Conservation (phyloP, 2,113 vertebrate genomes). For the Dicerorhinus sumatrensis region DNA sequence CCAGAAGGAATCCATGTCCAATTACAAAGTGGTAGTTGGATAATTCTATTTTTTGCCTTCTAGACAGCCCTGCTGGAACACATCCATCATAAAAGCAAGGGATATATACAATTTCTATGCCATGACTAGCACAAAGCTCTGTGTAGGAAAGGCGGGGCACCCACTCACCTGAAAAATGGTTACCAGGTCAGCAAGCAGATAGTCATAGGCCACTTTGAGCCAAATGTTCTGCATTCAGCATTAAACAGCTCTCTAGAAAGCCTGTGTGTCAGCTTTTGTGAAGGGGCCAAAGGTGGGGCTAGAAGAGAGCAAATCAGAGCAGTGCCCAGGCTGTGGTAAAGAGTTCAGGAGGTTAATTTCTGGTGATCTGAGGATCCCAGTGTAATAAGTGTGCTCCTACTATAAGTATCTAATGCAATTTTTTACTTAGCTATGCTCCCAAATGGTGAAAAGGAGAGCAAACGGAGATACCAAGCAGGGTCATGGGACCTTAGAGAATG, state of each 20-base stretch:
- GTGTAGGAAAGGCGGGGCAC: neutral
- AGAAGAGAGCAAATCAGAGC: neutral
- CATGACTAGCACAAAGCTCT: neutral
- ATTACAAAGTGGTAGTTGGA: neutral
- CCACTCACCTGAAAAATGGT: neutral
- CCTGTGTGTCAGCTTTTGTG: neutral
- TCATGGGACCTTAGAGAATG: neutral
- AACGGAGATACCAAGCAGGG: neutral
- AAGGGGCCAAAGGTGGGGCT: neutral
- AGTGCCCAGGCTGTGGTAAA: neutral
- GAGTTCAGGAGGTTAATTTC: constrained; percentile 25
- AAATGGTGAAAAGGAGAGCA: neutral
- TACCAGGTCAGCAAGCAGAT: neutral
- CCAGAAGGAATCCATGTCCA: neutral
- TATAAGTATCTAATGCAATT: constrained; percentile 18
- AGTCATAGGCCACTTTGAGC: neutral
- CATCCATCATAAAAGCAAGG: neutral
- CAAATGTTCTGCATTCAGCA: neutral
- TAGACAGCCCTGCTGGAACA: neutral
- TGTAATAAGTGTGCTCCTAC: neutral
- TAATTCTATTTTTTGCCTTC: constrained; percentile 46
- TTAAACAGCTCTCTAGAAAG: neutral
- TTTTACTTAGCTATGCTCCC: constrained; percentile 4
- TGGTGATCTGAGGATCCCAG: neutral
- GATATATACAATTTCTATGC: neutral